Evolutionary conservation across 2,113 vertebrate species (phyloP).

Genomic region (Ia io): DNA sequence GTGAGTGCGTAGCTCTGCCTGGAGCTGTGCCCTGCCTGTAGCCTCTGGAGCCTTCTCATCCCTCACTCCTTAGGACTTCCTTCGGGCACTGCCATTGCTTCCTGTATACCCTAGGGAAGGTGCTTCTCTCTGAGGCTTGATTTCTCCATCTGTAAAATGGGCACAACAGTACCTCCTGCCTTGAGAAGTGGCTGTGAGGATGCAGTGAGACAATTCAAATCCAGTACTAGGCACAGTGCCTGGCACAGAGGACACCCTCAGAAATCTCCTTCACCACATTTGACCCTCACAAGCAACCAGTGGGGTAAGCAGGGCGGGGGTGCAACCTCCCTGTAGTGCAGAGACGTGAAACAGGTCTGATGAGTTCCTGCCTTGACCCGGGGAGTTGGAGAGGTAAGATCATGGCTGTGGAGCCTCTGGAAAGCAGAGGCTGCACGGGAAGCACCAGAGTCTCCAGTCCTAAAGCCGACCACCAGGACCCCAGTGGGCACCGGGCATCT

Average conservation of each 20-base stretch:
- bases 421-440: neutral
- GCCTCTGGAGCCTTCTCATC: neutral
- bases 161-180: neutral
- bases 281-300: neutral
- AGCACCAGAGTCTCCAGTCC: neutral
- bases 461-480: neutral
- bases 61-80: neutral
- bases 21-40: neutral
- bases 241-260: neutral
- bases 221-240: neutral
- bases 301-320: neutral
- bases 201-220: neutral
- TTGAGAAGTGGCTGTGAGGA: neutral
- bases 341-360: neutral
- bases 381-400: neutral
- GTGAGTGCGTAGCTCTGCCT: neutral
- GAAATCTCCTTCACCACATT: neutral
- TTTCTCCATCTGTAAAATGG: slow-evolving; percentile 13
- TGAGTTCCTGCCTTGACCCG: neutral
- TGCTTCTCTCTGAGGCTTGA: neutral
- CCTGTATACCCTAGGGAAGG: neutral
- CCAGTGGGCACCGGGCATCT: neutral
- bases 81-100: neutral
- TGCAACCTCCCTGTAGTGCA: neutral
- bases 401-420: neutral